Evolutionary conservation across 1,140 invertebrate genomes (phyloP).

Genomic region (Brachionus plicatilis): DNA sequence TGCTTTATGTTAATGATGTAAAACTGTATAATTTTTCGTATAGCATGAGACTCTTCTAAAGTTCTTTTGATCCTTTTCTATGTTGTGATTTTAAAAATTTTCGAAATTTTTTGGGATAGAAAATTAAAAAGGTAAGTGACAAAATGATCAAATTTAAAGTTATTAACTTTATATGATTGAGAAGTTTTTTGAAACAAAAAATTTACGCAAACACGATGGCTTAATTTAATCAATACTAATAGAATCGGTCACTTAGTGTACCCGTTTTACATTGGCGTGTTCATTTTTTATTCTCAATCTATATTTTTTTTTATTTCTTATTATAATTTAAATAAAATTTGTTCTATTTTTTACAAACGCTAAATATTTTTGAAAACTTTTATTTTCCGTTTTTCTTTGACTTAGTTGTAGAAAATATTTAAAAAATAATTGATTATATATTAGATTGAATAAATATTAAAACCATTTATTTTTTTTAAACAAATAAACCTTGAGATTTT

Average conservation of each 20-base stretch:
- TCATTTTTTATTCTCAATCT: not conserved
- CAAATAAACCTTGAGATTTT: too few relatives aligned
- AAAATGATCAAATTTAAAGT: not conserved
- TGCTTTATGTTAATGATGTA: constrained; percentile 25
- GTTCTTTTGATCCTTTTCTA: not conserved
- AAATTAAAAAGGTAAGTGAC: not conserved
- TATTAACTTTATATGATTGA: not conserved
- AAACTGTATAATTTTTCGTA: constrained; percentile 18
- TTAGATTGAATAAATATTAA: not conserved
- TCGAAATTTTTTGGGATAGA: not conserved
- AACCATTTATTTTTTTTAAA: not conserved
- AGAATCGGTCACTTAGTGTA: not conserved
- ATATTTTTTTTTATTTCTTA: not conserved
- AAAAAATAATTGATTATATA: not conserved
- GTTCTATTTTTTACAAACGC: not conserved
- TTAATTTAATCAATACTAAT: not conserved
- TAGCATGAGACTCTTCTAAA: not conserved
- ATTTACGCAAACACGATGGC: constrained; percentile 21
- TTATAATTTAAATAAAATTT: not conserved
- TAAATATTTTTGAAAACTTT: not conserved
- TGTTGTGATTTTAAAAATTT: not conserved
- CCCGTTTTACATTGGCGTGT: not conserved
- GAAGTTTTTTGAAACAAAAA: constrained; percentile 39
- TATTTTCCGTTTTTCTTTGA: not conserved
- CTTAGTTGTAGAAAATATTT: not conserved